Base-by-base conservation (phyloP, 2,113 vertebrate species). In the Bostrychus sinensis region DNA sequence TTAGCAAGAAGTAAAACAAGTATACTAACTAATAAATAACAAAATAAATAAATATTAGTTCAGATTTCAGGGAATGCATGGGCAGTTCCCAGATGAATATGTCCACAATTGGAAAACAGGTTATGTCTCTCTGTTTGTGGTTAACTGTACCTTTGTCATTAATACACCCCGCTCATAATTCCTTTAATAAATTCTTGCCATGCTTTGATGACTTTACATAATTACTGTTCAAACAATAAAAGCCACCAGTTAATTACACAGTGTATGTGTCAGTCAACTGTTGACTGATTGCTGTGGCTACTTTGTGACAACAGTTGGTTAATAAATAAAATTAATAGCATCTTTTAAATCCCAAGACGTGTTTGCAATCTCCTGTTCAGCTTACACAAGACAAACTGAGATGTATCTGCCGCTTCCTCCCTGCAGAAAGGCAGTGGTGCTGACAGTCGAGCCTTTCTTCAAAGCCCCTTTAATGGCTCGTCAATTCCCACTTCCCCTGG, bases 401-500 rank as follows among this genome's bases (percentile, higher is more conserved):
- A 77, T 61, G 28, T 72, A 61, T 77, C 62, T 76, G 61, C 72
- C 11, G 48, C 60, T 76, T 62, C 68, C 41, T 53, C 53, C 22
- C 53, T 28, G 62, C 77, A 70, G 30, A 66, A 60, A 72, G 82
- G 78, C 66, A 82, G 77, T 72, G 73, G 42, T 54, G 73, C 81
- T 85, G 86, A 85, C 86, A 87, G 85, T 78, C 66, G 45, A 48
- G 72, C 77, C 63, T 81, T 58, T 77, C 77, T 84, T 89, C 81
- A 86, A 87, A 90, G 81, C 68, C 53, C 60, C 83, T 81, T 87
- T 83, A 85, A 81, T 74, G 62, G 78, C 85, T 68, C 71, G 77
- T 80, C 84, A 80, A 48, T 80, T 80, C 63, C 55, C 62, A 56
- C 63, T 62, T 84, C 81, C 86, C 83, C 72, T 69, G 88, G 78